Evolutionary conservation across 2,113 vertebrate genomes (phyloP).

Genomic region (Protobothrops flavoviridis): DNA sequence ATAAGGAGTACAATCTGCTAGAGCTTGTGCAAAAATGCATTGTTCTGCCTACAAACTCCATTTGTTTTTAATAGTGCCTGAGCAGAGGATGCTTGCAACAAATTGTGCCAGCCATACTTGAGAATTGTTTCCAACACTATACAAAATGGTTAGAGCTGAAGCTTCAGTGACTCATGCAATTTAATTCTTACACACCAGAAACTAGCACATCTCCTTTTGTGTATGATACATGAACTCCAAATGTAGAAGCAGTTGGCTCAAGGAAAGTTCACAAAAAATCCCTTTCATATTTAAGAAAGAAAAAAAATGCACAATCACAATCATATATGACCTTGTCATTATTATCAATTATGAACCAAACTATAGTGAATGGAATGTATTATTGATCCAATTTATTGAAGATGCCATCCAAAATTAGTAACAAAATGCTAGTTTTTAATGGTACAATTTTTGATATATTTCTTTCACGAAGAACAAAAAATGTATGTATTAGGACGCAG

Average conservation of each 20-base stretch:
- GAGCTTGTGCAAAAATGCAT: neutral
- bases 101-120: neutral
- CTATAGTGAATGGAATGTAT: neutral
- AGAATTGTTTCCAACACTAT: neutral
- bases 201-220: neutral
- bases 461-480: neutral
- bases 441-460: neutral
- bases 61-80: neutral
- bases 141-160: neutral
- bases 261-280: neutral
- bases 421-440: neutral
- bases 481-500: neutral
- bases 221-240: neutral
- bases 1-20: neutral
- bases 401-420: neutral
- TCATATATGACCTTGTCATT: neutral
- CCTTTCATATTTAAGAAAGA: neutral
- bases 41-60: neutral
- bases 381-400: neutral
- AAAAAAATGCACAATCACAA: neutral
- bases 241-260: neutral
- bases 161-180: no score
- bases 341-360: neutral
- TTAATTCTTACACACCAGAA: neutral
- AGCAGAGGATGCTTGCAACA: neutral